Percentiles rank a stretch among this genome's conserved stretches.
Conservation (phyloP, 2,113 vertebrate genomes). For the Phyllopteryx taeniolatus region DNA sequence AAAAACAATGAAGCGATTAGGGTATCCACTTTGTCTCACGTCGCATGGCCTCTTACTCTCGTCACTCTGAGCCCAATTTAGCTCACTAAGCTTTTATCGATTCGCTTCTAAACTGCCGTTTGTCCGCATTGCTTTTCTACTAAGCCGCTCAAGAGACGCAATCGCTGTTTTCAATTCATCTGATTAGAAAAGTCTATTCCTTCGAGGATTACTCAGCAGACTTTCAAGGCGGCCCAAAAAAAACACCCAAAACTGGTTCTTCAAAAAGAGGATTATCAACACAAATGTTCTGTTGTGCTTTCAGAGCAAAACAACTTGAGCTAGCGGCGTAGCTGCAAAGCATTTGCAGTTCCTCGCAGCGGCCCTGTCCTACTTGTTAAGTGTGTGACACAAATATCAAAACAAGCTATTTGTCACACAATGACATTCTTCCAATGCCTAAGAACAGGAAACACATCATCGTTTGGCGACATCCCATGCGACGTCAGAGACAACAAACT, state of each 20-base stretch:
- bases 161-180: slow-evolving; percentile 65
- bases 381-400: not conserved
- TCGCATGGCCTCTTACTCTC: slow-evolving; percentile 58
- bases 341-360: slow-evolving; percentile 34
- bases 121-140: slow-evolving; percentile 56
- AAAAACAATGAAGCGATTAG: slow-evolving; percentile 7
- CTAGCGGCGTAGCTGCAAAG: slow-evolving; percentile 44
- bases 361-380: not conserved
- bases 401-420: not conserved
- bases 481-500: not conserved
- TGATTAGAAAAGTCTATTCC: slow-evolving; percentile 49
- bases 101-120: slow-evolving; percentile 69
- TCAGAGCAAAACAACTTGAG: slow-evolving; percentile 46
- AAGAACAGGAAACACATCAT: not conserved
- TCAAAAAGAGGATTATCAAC: slow-evolving; percentile 45
- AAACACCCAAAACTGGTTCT: slow-evolving; percentile 21
- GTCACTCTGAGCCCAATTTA: slow-evolving; percentile 64
- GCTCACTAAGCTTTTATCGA: slow-evolving; percentile 63
- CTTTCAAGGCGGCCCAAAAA: slow-evolving; percentile 17
- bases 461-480: not conserved
- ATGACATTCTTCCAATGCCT: not conserved
- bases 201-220: slow-evolving; percentile 54
- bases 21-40: slow-evolving; percentile 50
- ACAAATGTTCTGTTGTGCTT: slow-evolving; percentile 28
- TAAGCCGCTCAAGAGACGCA: slow-evolving; percentile 52